Evolutionary conservation across 2,888 invertebrate species (phyloP).

Genomic region (Liposcelis brunnea): DNA sequence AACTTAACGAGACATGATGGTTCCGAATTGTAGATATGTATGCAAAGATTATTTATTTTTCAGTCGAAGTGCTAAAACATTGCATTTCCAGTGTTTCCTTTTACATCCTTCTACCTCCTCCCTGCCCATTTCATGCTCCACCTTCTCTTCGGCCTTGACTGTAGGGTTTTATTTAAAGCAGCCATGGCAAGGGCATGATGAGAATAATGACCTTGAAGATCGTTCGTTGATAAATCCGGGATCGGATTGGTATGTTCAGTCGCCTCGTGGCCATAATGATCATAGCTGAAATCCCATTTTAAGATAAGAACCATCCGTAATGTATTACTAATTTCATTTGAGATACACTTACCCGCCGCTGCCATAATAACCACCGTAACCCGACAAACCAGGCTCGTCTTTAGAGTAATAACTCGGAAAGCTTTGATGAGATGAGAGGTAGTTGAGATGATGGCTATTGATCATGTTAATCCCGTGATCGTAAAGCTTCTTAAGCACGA

Average conservation of each 20-base stretch:
- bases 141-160: not conserved
- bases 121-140: not conserved
- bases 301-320: too few species aligned
- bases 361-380: conserved; percentile 4
- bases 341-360: not conserved
- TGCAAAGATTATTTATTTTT: too few species aligned
- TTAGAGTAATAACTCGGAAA: not conserved
- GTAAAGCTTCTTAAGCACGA: conserved; percentile 10
- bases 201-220: conserved; percentile 13
- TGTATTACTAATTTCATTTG: too few species aligned
- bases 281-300: too few species aligned
- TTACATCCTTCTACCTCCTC: too few species aligned
- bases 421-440: conserved; percentile 3
- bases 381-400: not conserved
- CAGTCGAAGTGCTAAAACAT: too few species aligned
- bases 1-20: too few species aligned
- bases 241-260: not conserved
- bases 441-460: conserved; percentile 7
- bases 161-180: conserved; percentile 1
- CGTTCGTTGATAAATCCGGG: not conserved
- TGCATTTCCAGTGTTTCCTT: too few species aligned
- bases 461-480: conserved; percentile 7
- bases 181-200: conserved; percentile 6
- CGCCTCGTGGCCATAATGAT: too few species aligned
- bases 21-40: too few species aligned